Percentiles rank a stretch among this genome's conserved stretches.
Conservation (phyloP, 2,113 vertebrate species). For the Osmerus eperlanus region DNA sequence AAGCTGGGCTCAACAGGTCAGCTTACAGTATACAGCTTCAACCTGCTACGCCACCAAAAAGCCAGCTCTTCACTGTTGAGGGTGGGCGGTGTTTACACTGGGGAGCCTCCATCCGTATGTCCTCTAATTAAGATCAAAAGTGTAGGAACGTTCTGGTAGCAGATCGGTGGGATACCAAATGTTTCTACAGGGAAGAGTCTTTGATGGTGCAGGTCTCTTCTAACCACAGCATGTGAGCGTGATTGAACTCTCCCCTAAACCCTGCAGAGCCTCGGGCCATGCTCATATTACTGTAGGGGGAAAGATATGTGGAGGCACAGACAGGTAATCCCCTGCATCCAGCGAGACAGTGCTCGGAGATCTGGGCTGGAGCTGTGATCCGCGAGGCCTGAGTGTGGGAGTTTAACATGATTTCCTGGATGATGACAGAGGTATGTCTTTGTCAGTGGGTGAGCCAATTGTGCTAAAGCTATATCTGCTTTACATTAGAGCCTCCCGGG, state of each 20-base stretch:
- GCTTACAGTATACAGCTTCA: no score
- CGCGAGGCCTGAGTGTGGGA: conserved; percentile 40
- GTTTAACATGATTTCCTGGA: conserved; percentile 60
- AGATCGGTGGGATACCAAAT: conserved; percentile 29
- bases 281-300: conserved; percentile 58
- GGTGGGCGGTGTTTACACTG: no score
- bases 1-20: no score
- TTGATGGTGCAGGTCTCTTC: conserved; percentile 46
- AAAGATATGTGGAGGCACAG: conserved; percentile 36
- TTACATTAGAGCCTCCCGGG: conserved; percentile 60
- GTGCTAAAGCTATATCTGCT: conserved; percentile 63
- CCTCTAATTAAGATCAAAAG: not conserved
- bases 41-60: no score
- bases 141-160: conserved; percentile 17
- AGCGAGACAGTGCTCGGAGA: conserved; percentile 45
- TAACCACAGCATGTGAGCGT: conserved; percentile 43
- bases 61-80: no score
- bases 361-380: conserved; percentile 28
- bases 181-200: conserved; percentile 43
- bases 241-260: conserved; percentile 37
- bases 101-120: no score
- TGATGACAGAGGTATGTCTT: conserved; percentile 55
- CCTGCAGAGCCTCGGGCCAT: conserved; percentile 32
- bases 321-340: conserved; percentile 45
- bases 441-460: conserved; percentile 44